Conservation (phyloP, 2,797 vertebrate genomes). For the Knipowitschia caucasica region DNA sequence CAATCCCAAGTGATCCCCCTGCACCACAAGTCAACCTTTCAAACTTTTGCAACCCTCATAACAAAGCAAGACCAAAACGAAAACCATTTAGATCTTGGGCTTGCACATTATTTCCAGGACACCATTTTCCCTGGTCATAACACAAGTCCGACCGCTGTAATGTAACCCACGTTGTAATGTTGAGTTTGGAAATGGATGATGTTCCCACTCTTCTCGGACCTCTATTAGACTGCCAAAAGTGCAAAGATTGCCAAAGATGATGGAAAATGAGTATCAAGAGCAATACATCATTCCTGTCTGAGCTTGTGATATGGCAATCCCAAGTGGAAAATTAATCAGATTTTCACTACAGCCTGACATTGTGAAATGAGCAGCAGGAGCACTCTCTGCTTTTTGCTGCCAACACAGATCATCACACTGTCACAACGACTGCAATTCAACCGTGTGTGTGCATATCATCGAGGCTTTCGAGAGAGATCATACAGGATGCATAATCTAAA, state of each 20-base stretch:
- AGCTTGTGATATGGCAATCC: conserved; percentile 64
- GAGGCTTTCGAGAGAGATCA: no score
- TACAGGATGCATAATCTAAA: no score
- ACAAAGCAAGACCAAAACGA: no score
- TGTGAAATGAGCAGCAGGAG: conserved; percentile 63
- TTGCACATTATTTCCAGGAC: no score
- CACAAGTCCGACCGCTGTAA: conserved; percentile 19
- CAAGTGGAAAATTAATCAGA: conserved; percentile 74
- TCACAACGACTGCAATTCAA: conserved; percentile 27
- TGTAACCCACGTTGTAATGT: conserved; percentile 51
- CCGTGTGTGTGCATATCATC: conserved; percentile 15
- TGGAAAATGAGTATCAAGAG: conserved; percentile 77
- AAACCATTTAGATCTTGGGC: no score
- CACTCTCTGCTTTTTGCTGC: conserved; percentile 41
- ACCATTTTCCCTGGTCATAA: conserved; percentile 17
- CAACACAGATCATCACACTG: conserved; percentile 44
- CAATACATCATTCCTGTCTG: conserved; percentile 77
- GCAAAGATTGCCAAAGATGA: conserved; percentile 64
- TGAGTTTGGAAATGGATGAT: conserved; percentile 57
- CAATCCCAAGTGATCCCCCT: no score
- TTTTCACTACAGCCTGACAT: conserved; percentile 70
- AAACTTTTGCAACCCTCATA: no score
- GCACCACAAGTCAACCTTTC: no score
- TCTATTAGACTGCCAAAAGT: conserved; percentile 66
- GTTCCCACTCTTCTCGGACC: conserved; percentile 57